Conservation (phyloP, 1,140 invertebrate genomes). For the Doryteuthis pealeii region DNA sequence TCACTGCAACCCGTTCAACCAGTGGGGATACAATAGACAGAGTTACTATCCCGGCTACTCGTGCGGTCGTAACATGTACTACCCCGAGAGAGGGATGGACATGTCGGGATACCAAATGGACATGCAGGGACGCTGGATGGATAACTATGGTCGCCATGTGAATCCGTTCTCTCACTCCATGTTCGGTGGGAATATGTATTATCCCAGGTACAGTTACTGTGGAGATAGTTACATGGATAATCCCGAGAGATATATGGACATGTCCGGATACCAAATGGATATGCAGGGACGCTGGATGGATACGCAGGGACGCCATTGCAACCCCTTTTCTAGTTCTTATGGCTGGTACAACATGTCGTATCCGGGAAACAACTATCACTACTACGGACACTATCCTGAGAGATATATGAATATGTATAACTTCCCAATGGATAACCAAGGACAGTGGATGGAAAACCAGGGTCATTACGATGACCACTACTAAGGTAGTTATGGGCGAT, state of each 20-base stretch:
- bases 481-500: no score
- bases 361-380: background rate
- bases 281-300: background rate
- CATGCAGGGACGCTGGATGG: background rate
- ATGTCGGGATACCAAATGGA: background rate
- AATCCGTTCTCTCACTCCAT: background rate
- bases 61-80: background rate
- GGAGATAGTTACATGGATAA: background rate
- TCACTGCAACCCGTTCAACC: background rate
- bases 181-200: background rate
- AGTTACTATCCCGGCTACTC: background rate
- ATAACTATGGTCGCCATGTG: background rate
- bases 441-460: background rate
- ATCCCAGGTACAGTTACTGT: background rate
- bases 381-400: background rate
- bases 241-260: background rate
- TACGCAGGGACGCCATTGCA: background rate
- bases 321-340: background rate
- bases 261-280: background rate
- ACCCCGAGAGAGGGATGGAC: background rate
- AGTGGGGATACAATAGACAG: background rate
- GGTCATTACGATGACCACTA: background rate
- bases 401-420: background rate
- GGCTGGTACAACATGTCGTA: background rate
- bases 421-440: background rate